Conservation (phyloP, 2,113 vertebrate genomes). For the Pholis gunnellus region DNA sequence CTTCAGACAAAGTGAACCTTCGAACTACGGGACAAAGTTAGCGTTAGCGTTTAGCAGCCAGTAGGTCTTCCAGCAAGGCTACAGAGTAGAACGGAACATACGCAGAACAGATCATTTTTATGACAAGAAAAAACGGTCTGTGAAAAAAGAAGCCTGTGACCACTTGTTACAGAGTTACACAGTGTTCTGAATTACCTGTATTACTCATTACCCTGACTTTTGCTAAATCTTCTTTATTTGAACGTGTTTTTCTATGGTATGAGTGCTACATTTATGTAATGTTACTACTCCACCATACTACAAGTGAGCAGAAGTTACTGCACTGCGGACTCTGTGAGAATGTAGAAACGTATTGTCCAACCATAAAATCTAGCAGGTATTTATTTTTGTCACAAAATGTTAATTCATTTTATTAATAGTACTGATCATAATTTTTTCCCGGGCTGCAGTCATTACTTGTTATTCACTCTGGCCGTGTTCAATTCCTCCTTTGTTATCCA, state of each 20-base stretch:
- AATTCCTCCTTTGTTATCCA: conserved; percentile 19
- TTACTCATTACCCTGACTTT: background rate
- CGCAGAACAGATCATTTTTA: background rate
- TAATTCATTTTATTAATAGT: background rate
- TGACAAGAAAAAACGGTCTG: background rate
- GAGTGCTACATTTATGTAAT: background rate
- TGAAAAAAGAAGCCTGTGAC: background rate
- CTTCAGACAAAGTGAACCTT: background rate
- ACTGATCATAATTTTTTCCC: conserved; percentile 19
- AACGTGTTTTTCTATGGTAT: background rate
- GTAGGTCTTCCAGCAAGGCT: too few species aligned
- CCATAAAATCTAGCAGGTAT: conserved; percentile 15
- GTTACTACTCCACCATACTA: background rate
- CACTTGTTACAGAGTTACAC: background rate
- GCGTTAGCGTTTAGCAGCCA: too few species aligned
- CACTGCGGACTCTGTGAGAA: conserved; percentile 12
- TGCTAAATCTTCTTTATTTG: too few species aligned
- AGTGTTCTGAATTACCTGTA: background rate
- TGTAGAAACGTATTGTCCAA: background rate
- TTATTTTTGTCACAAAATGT: background rate
- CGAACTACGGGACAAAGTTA: too few species aligned
- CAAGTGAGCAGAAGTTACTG: conserved; percentile 11
- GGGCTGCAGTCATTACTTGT: conserved; percentile 13
- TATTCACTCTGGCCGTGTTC: background rate
- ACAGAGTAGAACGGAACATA: background rate